phyloP scores from a whole-genome alignment of 2,113 vertebrate genomes.

The Clarias batrachus region DNA sequence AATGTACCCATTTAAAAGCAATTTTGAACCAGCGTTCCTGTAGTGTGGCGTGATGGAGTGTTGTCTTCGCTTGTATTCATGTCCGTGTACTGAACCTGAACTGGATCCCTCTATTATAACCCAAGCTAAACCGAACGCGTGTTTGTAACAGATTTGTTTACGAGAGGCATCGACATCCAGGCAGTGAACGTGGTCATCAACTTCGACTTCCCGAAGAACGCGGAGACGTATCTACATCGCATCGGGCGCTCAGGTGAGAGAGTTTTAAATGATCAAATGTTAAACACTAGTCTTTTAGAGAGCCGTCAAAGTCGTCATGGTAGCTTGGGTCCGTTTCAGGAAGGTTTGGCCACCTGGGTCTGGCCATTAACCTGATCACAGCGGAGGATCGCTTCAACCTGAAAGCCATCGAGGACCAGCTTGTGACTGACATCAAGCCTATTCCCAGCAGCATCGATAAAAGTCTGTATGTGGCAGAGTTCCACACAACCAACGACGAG shows the following conservation, averaged over 20 bases:
- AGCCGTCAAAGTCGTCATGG: background rate
- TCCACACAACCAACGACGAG: conserved; percentile 62
- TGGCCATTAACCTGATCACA: conserved; percentile 75
- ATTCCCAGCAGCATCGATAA: conserved; percentile 74
- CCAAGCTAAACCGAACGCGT: background rate
- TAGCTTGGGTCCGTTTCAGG: conserved; percentile 51
- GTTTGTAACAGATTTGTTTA: conserved; percentile 71
- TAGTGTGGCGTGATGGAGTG: too few relatives aligned
- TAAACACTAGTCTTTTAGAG: rapidly evolving
- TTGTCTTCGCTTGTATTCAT: background rate
- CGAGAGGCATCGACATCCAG: conserved; percentile 80
- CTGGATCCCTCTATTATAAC: background rate
- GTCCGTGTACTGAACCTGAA: background rate
- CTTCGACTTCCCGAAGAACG: conserved; percentile 79
- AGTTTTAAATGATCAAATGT: background rate
- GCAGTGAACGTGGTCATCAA: conserved; percentile 80
- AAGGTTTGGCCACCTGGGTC: conserved; percentile 72
- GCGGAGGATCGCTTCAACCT: conserved; percentile 74
- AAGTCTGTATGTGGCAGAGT: conserved; percentile 74
- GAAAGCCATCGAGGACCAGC: conserved; percentile 72
- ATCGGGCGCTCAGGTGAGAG: conserved; percentile 75
- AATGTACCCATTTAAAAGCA: too few relatives aligned
- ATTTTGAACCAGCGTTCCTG: too few relatives aligned
- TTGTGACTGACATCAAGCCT: conserved; percentile 74
- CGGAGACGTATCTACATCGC: conserved; percentile 78